Percentiles rank a stretch among this genome's conserved stretches.
Conservation (phyloP, 2,113 vertebrate species). For the Serilophus lunatus region DNA sequence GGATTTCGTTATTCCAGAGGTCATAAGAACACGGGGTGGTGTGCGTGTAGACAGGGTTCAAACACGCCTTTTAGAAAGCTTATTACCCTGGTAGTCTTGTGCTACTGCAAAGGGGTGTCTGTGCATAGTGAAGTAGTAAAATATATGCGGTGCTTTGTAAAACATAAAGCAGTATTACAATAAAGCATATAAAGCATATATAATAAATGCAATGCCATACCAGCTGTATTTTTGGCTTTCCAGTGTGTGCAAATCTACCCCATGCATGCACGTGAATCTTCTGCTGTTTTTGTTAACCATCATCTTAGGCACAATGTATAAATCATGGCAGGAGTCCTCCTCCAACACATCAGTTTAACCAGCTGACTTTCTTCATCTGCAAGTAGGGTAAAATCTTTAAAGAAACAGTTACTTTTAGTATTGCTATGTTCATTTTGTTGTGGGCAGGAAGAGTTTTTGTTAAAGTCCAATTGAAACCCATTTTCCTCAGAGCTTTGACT, state of each 20-base stretch:
- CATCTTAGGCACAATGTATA: background rate
- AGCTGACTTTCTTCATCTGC: background rate
- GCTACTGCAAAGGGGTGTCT: accelerated
- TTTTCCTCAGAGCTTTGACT: background rate
- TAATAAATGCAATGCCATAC: background rate
- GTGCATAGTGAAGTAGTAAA: accelerated
- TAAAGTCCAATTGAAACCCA: background rate
- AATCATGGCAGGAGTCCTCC: background rate
- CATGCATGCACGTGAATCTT: background rate
- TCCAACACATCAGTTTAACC: background rate
- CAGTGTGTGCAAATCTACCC: background rate
- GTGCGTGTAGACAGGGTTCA: accelerated
- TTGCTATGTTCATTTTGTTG: background rate
- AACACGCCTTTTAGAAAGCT: accelerated
- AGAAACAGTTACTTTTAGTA: background rate
- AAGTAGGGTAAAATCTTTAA: background rate
- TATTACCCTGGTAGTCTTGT: accelerated
- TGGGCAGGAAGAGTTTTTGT: background rate
- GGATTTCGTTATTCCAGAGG: accelerated
- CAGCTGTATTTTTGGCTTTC: background rate
- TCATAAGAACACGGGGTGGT: too few species aligned
- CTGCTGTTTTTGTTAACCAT: background rate
- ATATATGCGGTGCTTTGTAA: background rate
- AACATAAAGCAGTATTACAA: background rate
- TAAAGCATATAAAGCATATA: background rate